Evolutionary conservation across 1,140 invertebrate species (phyloP).

Genomic region (Sarcophaga bullata): DNA sequence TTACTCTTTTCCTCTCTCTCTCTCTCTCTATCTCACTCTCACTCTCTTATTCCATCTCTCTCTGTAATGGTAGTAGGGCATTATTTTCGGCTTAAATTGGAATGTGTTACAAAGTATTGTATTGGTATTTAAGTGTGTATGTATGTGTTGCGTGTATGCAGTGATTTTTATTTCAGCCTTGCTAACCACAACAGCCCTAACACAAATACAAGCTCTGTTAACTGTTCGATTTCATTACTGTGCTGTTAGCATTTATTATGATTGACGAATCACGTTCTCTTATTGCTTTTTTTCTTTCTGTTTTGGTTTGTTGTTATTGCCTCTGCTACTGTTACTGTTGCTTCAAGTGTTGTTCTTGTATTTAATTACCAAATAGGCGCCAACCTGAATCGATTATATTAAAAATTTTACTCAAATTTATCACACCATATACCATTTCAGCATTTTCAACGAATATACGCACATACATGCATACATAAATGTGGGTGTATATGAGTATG

Average conservation of each 20-base stretch:
- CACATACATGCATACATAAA: too few relatives aligned
- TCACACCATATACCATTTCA: neutral
- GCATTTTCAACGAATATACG: neutral
- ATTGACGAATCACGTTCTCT: neutral
- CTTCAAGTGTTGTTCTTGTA: neutral
- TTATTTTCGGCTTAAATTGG: slow-evolving; percentile 9
- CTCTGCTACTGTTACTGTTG: neutral
- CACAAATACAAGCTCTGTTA: neutral
- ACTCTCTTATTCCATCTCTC: too few relatives aligned
- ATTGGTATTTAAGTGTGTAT: neutral
- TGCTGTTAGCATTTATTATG: neutral
- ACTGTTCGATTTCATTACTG: neutral
- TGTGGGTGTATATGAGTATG: neutral
- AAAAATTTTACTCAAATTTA: neutral
- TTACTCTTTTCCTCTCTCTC: neutral
- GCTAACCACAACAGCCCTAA: neutral
- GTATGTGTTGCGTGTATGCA: too few relatives aligned
- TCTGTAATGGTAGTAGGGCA: neutral
- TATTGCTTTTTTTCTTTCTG: neutral
- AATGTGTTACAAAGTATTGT: neutral
- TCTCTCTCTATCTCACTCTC: too few relatives aligned
- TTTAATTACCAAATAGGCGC: slow-evolving; percentile 18
- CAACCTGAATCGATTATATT: neutral
- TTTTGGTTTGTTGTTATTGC: neutral
- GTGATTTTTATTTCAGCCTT: neutral